Conservation (phyloP, 2,888 invertebrate species). For the Trissolcus japonicus region DNA sequence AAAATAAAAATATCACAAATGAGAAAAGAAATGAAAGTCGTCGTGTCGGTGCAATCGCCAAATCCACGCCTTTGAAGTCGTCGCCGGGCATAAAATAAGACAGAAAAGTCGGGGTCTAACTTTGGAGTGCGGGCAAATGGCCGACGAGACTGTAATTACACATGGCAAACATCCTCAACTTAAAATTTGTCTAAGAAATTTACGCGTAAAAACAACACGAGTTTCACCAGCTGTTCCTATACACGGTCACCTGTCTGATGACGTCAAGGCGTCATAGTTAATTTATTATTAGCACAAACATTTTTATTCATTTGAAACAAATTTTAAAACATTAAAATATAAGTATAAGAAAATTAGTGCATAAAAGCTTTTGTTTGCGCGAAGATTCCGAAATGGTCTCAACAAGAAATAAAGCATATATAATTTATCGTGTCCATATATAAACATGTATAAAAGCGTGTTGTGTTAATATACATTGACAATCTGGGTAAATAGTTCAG, state of each 20-base stretch:
- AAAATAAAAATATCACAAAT: conserved; percentile 23
- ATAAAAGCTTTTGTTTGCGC: no score
- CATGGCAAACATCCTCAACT: conserved; percentile 34
- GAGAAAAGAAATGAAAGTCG: conserved; percentile 21
- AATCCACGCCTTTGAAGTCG: conserved; percentile 34
- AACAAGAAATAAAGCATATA: no score
- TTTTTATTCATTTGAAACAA: no score
- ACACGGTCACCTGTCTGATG: no score
- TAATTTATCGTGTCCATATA: not conserved
- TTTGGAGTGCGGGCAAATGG: conserved; percentile 30
- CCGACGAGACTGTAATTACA: conserved; percentile 30
- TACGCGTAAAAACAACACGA: conserved; percentile 1
- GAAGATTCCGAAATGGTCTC: no score
- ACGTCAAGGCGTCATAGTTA: not conserved
- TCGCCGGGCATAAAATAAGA: conserved; percentile 17
- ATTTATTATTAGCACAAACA: no score
- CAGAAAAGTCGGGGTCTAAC: conserved; percentile 28
- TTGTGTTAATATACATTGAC: no score
- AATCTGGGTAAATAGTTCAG: conserved; percentile 19
- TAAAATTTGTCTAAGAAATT: conserved; percentile 24
- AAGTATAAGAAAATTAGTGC: not conserved
- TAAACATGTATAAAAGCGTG: no score
- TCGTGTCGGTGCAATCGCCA: conserved; percentile 13
- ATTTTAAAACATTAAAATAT: not conserved
- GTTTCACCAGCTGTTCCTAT: conserved; percentile 3